Conservation (phyloP, 1,140 invertebrate genomes). For the Megalopta genalis region DNA sequence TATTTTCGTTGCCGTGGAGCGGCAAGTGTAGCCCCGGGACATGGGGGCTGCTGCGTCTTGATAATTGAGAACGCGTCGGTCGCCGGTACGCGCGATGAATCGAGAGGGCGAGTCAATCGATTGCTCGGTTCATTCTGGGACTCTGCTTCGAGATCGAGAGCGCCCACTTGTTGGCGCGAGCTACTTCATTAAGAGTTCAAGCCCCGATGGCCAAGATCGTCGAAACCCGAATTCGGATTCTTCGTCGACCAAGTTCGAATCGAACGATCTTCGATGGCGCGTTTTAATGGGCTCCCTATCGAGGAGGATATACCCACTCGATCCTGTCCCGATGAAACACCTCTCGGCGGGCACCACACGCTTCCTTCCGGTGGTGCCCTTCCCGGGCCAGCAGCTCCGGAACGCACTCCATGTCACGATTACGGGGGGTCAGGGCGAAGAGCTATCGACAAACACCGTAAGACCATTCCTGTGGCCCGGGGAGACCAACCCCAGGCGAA, state of each 20-base stretch:
- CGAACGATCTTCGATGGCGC: background rate
- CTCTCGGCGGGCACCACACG: background rate
- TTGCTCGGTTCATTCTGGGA: conserved; percentile 7
- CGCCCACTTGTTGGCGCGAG: conserved; percentile 48
- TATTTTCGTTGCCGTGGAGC: conserved; percentile 52
- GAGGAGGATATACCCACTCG: conserved; percentile 26
- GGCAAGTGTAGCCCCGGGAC: conserved; percentile 27
- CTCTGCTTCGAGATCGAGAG: background rate
- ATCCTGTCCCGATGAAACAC: conserved; percentile 11
- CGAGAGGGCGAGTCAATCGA: conserved; percentile 29
- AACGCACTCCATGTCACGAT: conserved; percentile 27
- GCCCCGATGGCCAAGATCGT: background rate
- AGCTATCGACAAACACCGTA: conserved; percentile 58
- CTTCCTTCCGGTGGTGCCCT: background rate
- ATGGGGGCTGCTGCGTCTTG: conserved; percentile 11
- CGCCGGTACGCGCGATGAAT: conserved; percentile 24
- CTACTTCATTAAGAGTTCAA: conserved; percentile 19
- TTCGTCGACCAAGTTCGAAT: background rate
- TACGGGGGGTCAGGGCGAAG: conserved; percentile 49
- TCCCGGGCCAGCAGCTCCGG: background rate
- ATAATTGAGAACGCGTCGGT: conserved; percentile 50
- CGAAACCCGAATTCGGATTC: background rate
- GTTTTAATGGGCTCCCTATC: conserved; percentile 36
- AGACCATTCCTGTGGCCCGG: conserved; percentile 49
- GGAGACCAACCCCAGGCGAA: conserved; percentile 17